Evolutionary conservation across 2,888 invertebrate species (phyloP).

Genomic region (Tiliacea aurago): DNA sequence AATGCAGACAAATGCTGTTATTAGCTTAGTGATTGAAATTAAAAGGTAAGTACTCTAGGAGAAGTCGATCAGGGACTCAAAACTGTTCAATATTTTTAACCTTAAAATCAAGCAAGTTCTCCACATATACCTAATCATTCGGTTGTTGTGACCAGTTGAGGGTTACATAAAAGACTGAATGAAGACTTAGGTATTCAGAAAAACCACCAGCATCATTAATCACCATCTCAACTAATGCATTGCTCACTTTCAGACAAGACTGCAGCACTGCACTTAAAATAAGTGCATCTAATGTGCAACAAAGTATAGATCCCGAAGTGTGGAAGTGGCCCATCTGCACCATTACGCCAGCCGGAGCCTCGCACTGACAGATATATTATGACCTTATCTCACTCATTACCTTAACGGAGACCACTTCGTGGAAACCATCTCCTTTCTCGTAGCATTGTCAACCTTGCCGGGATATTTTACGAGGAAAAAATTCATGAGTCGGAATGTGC

Average conservation of each 20-base stretch:
- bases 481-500: constrained; percentile 76
- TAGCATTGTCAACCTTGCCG: constrained; percentile 77
- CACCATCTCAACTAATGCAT: not conserved
- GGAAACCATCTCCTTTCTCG: constrained; percentile 76
- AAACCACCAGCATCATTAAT: constrained; percentile 20
- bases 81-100: not conserved
- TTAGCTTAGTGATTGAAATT: not conserved
- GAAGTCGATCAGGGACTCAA: not conserved
- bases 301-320: constrained; percentile 52
- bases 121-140: no score
- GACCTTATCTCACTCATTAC: constrained; percentile 75
- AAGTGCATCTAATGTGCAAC: constrained; percentile 28
- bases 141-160: not conserved
- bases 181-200: not conserved
- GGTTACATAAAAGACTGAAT: constrained; percentile 2
- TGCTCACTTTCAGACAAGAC: constrained; percentile 2
- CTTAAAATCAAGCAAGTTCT: not conserved
- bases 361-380: constrained; percentile 73
- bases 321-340: constrained; percentile 64
- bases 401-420: constrained; percentile 71
- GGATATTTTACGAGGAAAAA: constrained; percentile 76
- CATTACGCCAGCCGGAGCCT: constrained; percentile 67
- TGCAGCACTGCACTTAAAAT: constrained; percentile 17
- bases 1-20: not conserved
- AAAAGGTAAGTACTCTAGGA: not conserved